Evolutionary conservation across 2,797 vertebrate species (phyloP), one percentile per base, ranked within the genome.

Genomic region (Knipowitschia caucasica): DNA sequence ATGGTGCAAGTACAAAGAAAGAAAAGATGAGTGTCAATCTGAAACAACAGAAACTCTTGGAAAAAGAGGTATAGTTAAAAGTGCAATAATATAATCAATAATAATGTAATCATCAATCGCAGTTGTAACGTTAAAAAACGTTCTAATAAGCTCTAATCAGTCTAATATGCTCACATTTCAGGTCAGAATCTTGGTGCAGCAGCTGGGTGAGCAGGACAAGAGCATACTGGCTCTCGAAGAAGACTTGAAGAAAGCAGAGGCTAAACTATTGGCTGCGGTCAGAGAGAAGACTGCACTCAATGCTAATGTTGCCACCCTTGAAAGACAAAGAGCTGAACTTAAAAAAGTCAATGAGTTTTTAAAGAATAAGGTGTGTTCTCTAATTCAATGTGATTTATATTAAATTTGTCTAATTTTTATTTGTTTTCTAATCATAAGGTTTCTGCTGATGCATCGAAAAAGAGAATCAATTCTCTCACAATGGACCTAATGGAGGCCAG

Each of bases 401-500:
- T 50, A 10, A 3, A 33, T 11, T n/a, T n/a, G n/a, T n/a, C n/a
- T n/a, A n/a, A 46, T 33, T 21, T 12, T 25, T 10, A 11, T 25
- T 15, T 56, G 12, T 4, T 18, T 2, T 4, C n/a, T 40, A 2
- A 2, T 42, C 62, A 7, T 21, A 66, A 98, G 96, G 89, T 95
- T 62, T 97, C 92, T 73, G 91, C 94, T 73, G 94, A 98, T 73
- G 77, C 80, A 0, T 78, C 90, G 52, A 95, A 95, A 73, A 96
- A 94, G 82, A 94, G 83, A 85, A 92, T 98, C 43, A 92, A 91
- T 79, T 86, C 87, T 39, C 81, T 97, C 3, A 93, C 90, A 30
- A 81, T 92, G 73, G 96, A 98, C 24, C 46, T 98, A 59, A 93
- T 94, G 88, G 96, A 96, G 67, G 90, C 92, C 36, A 92, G 89